Evolutionary conservation across 2,888 invertebrate genomes (phyloP), one percentile per base, ranked within the genome.

Genomic region (Miltochrista miniata): DNA sequence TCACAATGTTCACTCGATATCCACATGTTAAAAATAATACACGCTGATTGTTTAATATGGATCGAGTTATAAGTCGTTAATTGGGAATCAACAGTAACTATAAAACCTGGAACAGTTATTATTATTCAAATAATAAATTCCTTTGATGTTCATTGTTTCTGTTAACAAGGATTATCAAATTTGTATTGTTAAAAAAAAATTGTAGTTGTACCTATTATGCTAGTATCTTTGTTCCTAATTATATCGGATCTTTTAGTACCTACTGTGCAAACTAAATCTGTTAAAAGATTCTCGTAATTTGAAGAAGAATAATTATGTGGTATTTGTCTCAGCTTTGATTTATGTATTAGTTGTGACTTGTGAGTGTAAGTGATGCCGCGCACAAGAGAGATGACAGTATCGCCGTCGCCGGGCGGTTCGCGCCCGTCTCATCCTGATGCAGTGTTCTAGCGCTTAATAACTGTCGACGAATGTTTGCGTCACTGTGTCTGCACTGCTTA

Each of bases 391-490:
- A 76, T 75, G 76, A 83, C 80, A 80, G 74, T 82, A 80, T 81
- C 68, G 70, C 73, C 53, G 62, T 81, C 68, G 70, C 73, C 54
- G 64, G 41, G 56, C 61, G 61, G 43, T 51, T 68, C 74, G 76
- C 76, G 66, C 70, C 62, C 70, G 69, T 65, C 72, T 73, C 76
- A 69, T 81, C 82, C 81, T 72, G 79, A 75, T 83, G 82, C 81
- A 78, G 76, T 79, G 83, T 79, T 83, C 82, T 82, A 85, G 70
- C 85, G 83, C 89, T 90, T 90, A 87, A 88, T 90, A 90, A 82
- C 90, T 90, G 90, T 90, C 90, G 81, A 81, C 87, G 79, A 81
- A 74, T 76, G 87, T 87, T 87, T 86, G 87, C 88, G 87, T 89
- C 89, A 86, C 81, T 74, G 71, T 73, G 79, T 70, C 82, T 81